Evolutionary conservation across 1,140 invertebrate genomes (phyloP).

Genomic region (Venturia canescens): DNA sequence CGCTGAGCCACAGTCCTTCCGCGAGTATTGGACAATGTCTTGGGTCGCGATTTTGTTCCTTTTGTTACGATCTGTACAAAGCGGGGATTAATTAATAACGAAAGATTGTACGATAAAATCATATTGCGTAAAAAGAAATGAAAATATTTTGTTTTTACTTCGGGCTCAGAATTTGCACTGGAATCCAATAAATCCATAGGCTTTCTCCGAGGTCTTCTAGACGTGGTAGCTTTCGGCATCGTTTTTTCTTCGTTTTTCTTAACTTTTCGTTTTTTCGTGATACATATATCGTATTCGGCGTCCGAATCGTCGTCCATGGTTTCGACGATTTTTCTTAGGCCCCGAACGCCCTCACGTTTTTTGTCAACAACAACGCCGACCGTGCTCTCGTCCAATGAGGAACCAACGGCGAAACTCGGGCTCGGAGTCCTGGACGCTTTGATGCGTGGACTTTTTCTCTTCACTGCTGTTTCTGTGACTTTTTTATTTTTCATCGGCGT

Average conservation of each 20-base stretch:
- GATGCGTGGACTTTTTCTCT: slow-evolving; percentile 58
- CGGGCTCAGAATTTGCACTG: slow-evolving; percentile 52
- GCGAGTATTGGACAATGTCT: too few relatives aligned
- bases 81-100: too few relatives aligned
- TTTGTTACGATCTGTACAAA: too few relatives aligned
- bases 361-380: slow-evolving; percentile 67
- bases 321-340: slow-evolving; percentile 63
- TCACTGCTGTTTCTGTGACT: neutral
- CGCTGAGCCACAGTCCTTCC: too few relatives aligned
- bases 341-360: slow-evolving; percentile 65
- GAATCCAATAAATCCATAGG: slow-evolving; percentile 49
- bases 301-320: slow-evolving; percentile 65
- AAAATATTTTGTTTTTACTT: slow-evolving; percentile 56
- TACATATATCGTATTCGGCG: slow-evolving; percentile 71
- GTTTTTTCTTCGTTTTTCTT: slow-evolving; percentile 6
- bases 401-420: slow-evolving; percentile 31
- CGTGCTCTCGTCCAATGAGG: slow-evolving; percentile 64
- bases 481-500: slow-evolving; percentile 55
- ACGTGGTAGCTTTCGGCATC: neutral
- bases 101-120: too few relatives aligned
- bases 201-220: slow-evolving; percentile 52
- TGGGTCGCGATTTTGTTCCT: too few relatives aligned
- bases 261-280: slow-evolving; percentile 66
- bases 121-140: too few relatives aligned
- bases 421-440: slow-evolving; percentile 37